Conservation (phyloP, 2,113 vertebrate species). For the Xenopus tropicalis region DNA sequence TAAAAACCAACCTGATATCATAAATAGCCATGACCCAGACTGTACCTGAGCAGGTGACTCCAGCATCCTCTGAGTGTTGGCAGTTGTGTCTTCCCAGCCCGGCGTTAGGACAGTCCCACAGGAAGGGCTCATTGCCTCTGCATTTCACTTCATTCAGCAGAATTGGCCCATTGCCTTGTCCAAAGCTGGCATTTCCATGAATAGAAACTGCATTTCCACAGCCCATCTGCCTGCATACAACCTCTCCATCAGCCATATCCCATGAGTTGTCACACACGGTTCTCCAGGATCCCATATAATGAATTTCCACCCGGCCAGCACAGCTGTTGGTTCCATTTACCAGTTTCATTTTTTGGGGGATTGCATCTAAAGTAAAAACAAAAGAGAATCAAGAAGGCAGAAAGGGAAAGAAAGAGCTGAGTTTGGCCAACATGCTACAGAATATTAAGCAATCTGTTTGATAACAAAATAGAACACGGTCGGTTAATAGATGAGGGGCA, state of each 20-base stretch:
- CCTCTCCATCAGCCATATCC: background rate
- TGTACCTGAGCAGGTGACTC: conserved; percentile 16
- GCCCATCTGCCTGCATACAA: conserved; percentile 11
- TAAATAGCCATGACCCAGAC: too few relatives aligned
- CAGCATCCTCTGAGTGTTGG: conserved; percentile 4
- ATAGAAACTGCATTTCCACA: conserved; percentile 9
- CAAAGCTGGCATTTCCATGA: conserved; percentile 1
- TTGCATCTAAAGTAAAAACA: too few relatives aligned
- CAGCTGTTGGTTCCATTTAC: conserved; percentile 1
- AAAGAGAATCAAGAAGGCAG: too few relatives aligned
- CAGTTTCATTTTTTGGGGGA: background rate
- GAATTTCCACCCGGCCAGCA: conserved; percentile 18
- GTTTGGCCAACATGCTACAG: too few relatives aligned
- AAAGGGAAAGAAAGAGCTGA: too few relatives aligned
- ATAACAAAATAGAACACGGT: too few relatives aligned
- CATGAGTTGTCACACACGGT: conserved; percentile 25
- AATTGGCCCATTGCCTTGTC: background rate
- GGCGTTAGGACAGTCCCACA: background rate
- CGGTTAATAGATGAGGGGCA: too few relatives aligned
- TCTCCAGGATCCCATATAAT: conserved; percentile 17
- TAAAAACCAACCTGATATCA: too few relatives aligned
- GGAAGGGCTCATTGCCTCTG: background rate
- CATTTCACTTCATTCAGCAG: conserved; percentile 12
- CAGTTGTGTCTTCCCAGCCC: background rate
- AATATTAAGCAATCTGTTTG: background rate